Evolutionary conservation across 2,113 vertebrate species (phyloP).

Genomic region (Phyllostomus hastatus): DNA sequence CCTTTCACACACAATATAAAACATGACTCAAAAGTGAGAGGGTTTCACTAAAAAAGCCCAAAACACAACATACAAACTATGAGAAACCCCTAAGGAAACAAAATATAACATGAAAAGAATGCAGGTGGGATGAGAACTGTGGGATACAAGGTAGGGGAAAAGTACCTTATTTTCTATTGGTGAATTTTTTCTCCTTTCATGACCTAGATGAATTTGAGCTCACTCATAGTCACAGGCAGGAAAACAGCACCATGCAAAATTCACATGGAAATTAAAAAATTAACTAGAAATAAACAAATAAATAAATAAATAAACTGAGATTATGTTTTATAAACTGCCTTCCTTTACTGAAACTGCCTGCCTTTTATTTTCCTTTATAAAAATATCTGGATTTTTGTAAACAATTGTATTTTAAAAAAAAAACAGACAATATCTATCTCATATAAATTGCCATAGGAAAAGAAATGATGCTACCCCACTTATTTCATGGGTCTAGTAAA

Average conservation of each 20-base stretch:
- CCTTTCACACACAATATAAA: not conserved
- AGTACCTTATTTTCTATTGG: not conserved
- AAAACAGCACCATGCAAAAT: no score
- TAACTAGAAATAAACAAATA: not conserved
- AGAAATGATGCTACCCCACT: not conserved
- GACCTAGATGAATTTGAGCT: not conserved
- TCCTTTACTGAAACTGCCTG: not conserved
- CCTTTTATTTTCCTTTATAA: not conserved
- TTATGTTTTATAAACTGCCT: not conserved
- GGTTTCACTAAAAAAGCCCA: not conserved
- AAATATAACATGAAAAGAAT: not conserved
- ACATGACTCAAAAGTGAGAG: not conserved
- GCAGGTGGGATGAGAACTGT: not conserved
- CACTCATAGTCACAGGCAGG: not conserved
- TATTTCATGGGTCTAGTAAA: not conserved
- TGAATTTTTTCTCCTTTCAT: not conserved
- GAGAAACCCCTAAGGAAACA: not conserved
- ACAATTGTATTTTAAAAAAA: not conserved
- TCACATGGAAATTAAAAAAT: not conserved
- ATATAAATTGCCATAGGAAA: conserved; percentile 9
- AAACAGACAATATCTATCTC: not conserved
- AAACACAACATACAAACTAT: not conserved
- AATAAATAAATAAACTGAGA: not conserved
- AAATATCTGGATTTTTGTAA: not conserved
- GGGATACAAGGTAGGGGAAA: not conserved